phyloP scores from a whole-genome alignment of 1,140 invertebrate genomes.

The Macrobrachium nipponense region DNA sequence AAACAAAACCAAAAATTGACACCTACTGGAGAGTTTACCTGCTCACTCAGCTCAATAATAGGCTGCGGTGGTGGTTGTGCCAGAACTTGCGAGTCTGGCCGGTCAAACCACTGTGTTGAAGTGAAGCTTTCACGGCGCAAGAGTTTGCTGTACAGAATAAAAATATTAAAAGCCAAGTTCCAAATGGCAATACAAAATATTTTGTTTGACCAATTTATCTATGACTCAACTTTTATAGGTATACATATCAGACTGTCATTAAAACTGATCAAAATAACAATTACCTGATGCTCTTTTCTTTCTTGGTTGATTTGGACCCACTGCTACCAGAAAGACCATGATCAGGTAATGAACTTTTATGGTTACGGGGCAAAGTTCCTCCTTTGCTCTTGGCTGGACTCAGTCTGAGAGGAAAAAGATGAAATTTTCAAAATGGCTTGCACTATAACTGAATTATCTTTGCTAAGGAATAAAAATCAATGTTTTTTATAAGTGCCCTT shows the following conservation, averaged over 20 bases:
- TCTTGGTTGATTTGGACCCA: conserved; percentile 29
- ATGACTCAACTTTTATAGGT: too few species aligned
- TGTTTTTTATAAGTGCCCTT: too few species aligned
- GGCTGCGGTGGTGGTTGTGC: conserved; percentile 5
- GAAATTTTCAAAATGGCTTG: conserved; percentile 26
- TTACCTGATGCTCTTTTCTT: conserved; percentile 41
- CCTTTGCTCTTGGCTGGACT: not conserved
- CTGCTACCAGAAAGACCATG: conserved; percentile 17
- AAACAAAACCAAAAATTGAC: conserved; percentile 11
- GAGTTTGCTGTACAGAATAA: conserved; percentile 14
- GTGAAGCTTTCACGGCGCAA: conserved; percentile 47
- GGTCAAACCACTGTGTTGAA: conserved; percentile 54
- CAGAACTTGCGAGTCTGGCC: not conserved
- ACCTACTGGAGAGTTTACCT: conserved; percentile 46
- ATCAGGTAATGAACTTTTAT: conserved; percentile 23
- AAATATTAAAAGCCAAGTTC: not conserved
- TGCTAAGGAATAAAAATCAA: too few species aligned
- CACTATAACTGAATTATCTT: not conserved
- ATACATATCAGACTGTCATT: too few species aligned
- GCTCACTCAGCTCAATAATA: conserved; percentile 48
- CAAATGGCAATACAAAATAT: not conserved
- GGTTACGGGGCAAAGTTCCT: conserved; percentile 33
- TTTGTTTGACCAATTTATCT: too few species aligned
- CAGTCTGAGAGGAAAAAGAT: conserved; percentile 23
- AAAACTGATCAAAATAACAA: too few species aligned